Conservation (phyloP, 2,113 vertebrate species). For the Aythya baeri region DNA sequence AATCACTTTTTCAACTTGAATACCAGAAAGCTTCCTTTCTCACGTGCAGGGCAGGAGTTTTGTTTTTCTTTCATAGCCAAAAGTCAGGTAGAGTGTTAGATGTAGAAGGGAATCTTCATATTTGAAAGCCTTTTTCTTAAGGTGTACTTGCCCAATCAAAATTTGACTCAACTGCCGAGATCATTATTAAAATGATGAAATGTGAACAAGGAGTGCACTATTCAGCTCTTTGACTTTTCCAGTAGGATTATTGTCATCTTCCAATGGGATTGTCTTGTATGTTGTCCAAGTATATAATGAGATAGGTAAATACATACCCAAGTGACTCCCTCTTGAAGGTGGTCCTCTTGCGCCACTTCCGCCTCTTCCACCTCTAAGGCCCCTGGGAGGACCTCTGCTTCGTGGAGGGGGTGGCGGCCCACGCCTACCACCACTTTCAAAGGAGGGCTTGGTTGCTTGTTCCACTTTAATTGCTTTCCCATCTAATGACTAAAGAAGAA, state of each 20-base stretch:
- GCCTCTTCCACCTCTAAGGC: conserved; percentile 88
- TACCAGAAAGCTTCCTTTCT: conserved; percentile 50
- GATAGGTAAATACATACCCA: conserved; percentile 78
- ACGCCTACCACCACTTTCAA: conserved; percentile 89
- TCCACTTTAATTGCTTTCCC: conserved; percentile 98
- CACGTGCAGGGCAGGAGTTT: conserved; percentile 45
- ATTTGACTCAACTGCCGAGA: conserved; percentile 41
- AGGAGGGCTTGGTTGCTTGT: conserved; percentile 96
- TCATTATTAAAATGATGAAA: background rate
- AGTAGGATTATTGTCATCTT: conserved; percentile 69
- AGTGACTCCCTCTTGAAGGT: conserved; percentile 88
- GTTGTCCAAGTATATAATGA: conserved; percentile 67
- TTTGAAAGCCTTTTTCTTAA: conserved; percentile 61
- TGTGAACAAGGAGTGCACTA: conserved; percentile 61
- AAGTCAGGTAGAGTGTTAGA: conserved; percentile 60
- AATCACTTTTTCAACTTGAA: conserved; percentile 41
- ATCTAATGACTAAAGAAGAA: conserved; percentile 87
- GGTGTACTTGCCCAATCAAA: conserved; percentile 55
- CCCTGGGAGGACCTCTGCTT: conserved; percentile 90
- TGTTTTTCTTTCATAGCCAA: conserved; percentile 64
- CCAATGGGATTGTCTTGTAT: conserved; percentile 62
- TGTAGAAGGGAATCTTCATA: conserved; percentile 64
- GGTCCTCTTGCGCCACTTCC: conserved; percentile 89
- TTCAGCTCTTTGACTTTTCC: conserved; percentile 56
- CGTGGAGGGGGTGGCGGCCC: conserved; percentile 88